Base-by-base conservation (phyloP, 2,888 invertebrate genomes). In the Callimorpha dominula region DNA sequence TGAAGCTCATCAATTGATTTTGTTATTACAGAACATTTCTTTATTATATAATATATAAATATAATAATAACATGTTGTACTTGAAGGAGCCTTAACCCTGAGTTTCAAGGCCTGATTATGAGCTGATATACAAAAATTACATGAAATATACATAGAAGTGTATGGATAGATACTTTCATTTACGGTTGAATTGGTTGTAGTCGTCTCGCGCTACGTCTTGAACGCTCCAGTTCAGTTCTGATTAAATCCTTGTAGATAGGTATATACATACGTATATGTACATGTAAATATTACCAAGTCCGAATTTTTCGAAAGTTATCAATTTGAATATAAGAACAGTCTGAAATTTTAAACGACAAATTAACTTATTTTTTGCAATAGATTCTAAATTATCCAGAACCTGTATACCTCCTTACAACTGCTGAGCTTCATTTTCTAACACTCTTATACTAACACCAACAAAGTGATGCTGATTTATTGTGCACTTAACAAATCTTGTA, bases 1-100 rank as follows among this genome's bases (percentile, higher is more conserved):
- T 52, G 20, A 57, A 52, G 52, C 65, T 66, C 63, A 66, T 65
- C 66, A 66, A 73, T 66, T 66, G 60, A 73, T 66, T 65, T 72
- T 68, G 60, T 65, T 72, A 57, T 68, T 46, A 64, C 54, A 49
- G n/a, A 64, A 40, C 31, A n/a, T 65, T 64, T 43, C 20, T 70
- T 57, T 54, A n/a, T 50, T 31, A 31, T 31, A 31, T 31, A 31
- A 31, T 31, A 31, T 31, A 31, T 31, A 31, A 7, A 46, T 49
- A 14, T 71, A 60, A 62, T 50, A 66, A 62, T 54, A 54, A 40
- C 40, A 31, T 65, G 49, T 42, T 14, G 8, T 57, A 7, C 40
- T 12, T 57, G 5, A 17, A 20, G 12, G 6, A 8, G 40, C 14
- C 1, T 60, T 62, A 40, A 54, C 70, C 70, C 65, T 57, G 43